Evolutionary conservation across 2,113 vertebrate genomes (phyloP).

Genomic region (Centropus bengalensis): DNA sequence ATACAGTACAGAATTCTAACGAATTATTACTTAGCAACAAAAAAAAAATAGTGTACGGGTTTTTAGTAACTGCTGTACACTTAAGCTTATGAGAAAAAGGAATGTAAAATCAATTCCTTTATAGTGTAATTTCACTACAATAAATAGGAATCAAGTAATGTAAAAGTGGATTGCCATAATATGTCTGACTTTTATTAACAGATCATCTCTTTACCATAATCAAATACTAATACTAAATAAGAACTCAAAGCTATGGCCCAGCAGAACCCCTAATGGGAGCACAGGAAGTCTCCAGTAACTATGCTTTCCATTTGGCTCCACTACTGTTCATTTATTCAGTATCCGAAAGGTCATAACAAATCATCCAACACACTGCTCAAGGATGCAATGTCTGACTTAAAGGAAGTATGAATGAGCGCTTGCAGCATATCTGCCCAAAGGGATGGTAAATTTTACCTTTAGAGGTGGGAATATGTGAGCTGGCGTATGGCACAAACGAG

Average conservation of each 20-base stretch:
- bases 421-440: background rate
- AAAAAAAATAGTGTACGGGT: background rate
- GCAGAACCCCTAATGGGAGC: background rate
- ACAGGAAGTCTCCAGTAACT: background rate
- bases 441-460: background rate
- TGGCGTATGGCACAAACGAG: background rate
- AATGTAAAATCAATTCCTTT: background rate
- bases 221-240: background rate
- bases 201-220: background rate
- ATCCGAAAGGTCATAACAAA: background rate
- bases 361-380: background rate
- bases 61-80: background rate
- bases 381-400: background rate
- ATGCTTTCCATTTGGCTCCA: background rate
- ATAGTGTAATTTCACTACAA: background rate
- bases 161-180: background rate
- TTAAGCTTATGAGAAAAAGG: background rate
- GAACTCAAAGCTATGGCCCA: background rate
- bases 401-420: background rate
- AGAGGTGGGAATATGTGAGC: background rate
- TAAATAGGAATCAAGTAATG: background rate
- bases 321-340: background rate
- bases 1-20: background rate
- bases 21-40: background rate
- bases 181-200: background rate